A percentile compares a stretch with the other conserved stretches of the same genome.
Conservation (phyloP, 1,140 invertebrate genomes). For the Nasonia giraulti region DNA sequence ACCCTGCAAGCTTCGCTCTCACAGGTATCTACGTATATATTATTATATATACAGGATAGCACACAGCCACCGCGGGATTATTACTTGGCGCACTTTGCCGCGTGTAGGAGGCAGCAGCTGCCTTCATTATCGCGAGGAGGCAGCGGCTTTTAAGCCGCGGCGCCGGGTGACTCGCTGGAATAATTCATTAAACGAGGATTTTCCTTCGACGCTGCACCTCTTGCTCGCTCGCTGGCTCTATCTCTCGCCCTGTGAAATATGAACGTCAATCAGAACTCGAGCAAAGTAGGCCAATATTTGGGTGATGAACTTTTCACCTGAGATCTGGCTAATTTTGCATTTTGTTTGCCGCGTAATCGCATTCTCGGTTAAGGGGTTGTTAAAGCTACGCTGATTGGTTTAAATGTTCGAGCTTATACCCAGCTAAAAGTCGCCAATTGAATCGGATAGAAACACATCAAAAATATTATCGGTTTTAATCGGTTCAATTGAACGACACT, state of each 20-base stretch:
- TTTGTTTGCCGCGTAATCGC: no score
- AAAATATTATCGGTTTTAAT: no score
- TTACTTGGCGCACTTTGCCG: slow-evolving; percentile 38
- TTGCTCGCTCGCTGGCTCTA: no score
- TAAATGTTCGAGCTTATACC: no score
- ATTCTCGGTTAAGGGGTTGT: no score
- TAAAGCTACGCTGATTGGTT: no score
- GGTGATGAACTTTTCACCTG: not conserved
- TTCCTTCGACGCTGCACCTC: slow-evolving; percentile 1
- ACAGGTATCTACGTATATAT: no score
- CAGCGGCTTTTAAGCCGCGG: slow-evolving; percentile 2
- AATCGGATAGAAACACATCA: no score
- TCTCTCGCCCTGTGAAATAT: not conserved
- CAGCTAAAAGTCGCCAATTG: no score
- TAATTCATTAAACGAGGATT: slow-evolving; percentile 26
- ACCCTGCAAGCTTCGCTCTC: not conserved
- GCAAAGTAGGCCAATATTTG: not conserved
- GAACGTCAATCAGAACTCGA: not conserved
- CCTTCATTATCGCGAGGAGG: slow-evolving; percentile 19
- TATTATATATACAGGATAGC: not conserved
- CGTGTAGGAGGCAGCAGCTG: not conserved
- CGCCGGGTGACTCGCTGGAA: slow-evolving; percentile 11
- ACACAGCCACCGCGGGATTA: not conserved
- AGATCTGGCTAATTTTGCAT: no score
- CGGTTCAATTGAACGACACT: no score